Evolutionary conservation across 1,140 invertebrate genomes (phyloP), one percentile per base, ranked within the genome.

Genomic region (Sminthurinus signatus): DNA sequence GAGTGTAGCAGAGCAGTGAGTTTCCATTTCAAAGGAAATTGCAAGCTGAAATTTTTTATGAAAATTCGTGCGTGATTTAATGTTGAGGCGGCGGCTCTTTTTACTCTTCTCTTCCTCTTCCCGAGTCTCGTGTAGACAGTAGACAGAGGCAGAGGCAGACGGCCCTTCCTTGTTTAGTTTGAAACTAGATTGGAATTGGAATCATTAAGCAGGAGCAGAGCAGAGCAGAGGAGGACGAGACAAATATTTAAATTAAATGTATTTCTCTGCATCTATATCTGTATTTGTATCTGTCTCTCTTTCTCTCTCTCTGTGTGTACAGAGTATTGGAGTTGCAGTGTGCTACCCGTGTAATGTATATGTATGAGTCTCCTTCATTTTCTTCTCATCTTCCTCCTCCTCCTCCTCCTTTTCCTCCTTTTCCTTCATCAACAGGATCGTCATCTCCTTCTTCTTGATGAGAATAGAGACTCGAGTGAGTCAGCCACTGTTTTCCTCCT

Each of bases 21-120:
- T 65, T 69, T 69, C 67, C 67, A 69, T 69, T 69, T 69, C 67
- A 69, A 69, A 69, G 67, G 51, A 61, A 68, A 55, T 57, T 65
- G 52, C 57, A 51, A 36, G 32, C 60, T 43, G 48, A 64, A 68
- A 62, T 50, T 64, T 68, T 68, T 57, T 48, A 57, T 59, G 44
- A 64, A 68, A n/a, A 64, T 64, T 68, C 62, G 64, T 64, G 64
- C 57, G 50, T 70, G 61, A 70, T 70, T 66, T 66, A 63, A 55
- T 64, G 58, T 54, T 64, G 31, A 55, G 62, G 43, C 62, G 62
- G 62, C 54, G 36, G 36, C 42, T 44, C 36, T 59, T 23, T 59
- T 59, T 42, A 44, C 39, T 59, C 42, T 52, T n/a, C n/a, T n/a
- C n/a, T n/a, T n/a, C n/a, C n/a, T n/a, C n/a, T n/a, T n/a, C n/a